phyloP scores from a whole-genome alignment of 2,888 invertebrate genomes.

The Stenodera caucasica region DNA sequence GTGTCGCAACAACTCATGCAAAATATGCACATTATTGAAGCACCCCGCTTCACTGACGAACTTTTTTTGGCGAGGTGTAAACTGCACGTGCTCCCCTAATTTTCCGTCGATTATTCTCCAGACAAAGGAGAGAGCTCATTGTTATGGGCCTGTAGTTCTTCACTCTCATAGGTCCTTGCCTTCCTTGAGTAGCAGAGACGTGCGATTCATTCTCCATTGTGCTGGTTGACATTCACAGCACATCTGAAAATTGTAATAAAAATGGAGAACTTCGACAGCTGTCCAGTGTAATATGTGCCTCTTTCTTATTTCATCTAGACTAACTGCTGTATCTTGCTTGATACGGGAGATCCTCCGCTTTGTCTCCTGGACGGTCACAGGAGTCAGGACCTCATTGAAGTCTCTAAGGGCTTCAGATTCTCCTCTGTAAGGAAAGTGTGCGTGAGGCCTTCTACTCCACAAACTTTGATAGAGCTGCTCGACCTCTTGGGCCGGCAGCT shows the following conservation, averaged over 20 bases:
- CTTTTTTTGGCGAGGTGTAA: slow-evolving; percentile 42
- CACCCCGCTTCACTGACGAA: slow-evolving; percentile 43
- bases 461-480: slow-evolving; percentile 34
- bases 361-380: slow-evolving; percentile 25
- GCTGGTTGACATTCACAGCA: slow-evolving; percentile 32
- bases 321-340: slow-evolving; percentile 32
- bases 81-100: slow-evolving; percentile 25
- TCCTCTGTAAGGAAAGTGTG: slow-evolving; percentile 30
- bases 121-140: slow-evolving; percentile 40
- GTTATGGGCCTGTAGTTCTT: slow-evolving; percentile 46
- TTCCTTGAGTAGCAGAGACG: slow-evolving; percentile 43
- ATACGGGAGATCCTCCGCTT: slow-evolving; percentile 26
- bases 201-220: slow-evolving; percentile 44
- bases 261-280: slow-evolving; percentile 24
- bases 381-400: slow-evolving; percentile 19
- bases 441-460: slow-evolving; percentile 36
- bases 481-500: slow-evolving; percentile 20
- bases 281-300: slow-evolving; percentile 22
- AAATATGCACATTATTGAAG: slow-evolving; percentile 43
- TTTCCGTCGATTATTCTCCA: slow-evolving; percentile 41
- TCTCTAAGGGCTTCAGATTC: slow-evolving; percentile 19
- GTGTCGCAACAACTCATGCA: slow-evolving; percentile 37
- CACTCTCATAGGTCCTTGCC: slow-evolving; percentile 37
- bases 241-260: slow-evolving; percentile 30
- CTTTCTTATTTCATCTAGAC: slow-evolving; percentile 35